Evolutionary conservation across 2,888 invertebrate species (phyloP).

Genomic region (Phanerotoma sp.): DNA sequence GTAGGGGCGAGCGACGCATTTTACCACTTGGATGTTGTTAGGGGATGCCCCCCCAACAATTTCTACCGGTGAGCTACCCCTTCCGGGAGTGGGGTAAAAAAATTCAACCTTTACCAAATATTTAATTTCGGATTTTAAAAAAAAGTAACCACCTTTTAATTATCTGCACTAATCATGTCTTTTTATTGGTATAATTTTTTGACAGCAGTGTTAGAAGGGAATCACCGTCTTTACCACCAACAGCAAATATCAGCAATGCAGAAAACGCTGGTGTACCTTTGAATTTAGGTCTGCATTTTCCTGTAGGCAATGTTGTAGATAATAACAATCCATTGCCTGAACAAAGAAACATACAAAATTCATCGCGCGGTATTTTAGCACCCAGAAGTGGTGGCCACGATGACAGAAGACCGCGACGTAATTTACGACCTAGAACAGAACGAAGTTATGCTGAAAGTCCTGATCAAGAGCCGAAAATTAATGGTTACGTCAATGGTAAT

Average conservation of each 20-base stretch:
- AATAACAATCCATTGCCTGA: slow-evolving; percentile 44
- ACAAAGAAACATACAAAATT: slow-evolving; percentile 53
- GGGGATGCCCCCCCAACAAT: too few relatives aligned
- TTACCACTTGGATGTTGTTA: too few relatives aligned
- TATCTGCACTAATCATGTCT: too few relatives aligned
- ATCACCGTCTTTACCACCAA: slow-evolving; percentile 44
- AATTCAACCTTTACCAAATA: too few relatives aligned
- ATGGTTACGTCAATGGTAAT: slow-evolving; percentile 59
- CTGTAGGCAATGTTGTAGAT: slow-evolving; percentile 47
- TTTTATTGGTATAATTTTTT: slow-evolving; percentile 14
- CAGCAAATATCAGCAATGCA: slow-evolving; percentile 28
- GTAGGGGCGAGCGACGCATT: too few relatives aligned
- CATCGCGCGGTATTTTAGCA: slow-evolving; percentile 52
- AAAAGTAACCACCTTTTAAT: not conserved
- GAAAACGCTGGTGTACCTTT: slow-evolving; percentile 47
- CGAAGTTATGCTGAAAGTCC: slow-evolving; percentile 86
- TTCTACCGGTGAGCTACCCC: too few relatives aligned
- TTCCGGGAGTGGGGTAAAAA: too few relatives aligned
- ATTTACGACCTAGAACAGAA: slow-evolving; percentile 80
- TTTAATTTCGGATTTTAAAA: not conserved
- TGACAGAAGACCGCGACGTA: slow-evolving; percentile 62
- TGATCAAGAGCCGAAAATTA: slow-evolving; percentile 64
- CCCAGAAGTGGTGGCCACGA: slow-evolving; percentile 55
- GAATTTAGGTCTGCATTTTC: slow-evolving; percentile 51
- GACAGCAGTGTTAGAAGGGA: slow-evolving; percentile 52